A percentile compares a stretch with the other conserved stretches of the same genome.
These are phyloP conservation scores for Sparus aurata DNA, from an alignment of 2,797 vertebrate genomes.

Conservation along the genomic window DNA sequence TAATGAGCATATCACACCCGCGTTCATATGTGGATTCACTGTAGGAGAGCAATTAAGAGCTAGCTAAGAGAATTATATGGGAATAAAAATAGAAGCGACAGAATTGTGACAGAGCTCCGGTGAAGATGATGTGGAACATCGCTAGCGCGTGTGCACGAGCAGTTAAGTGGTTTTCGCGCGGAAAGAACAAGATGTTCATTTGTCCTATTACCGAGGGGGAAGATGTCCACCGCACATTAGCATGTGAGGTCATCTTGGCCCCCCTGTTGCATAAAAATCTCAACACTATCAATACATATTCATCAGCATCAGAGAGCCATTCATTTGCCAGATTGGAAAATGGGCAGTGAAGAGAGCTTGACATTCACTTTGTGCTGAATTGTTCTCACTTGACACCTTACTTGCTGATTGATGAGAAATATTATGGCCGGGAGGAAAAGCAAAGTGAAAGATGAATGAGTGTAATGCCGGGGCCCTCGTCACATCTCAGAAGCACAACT, in stretches of 20 bases:
- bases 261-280: conserved; percentile 51
- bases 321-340: conserved; percentile 84
- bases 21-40: conserved; percentile 14
- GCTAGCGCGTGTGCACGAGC: neutral
- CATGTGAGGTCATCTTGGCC: conserved; percentile 43
- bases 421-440: conserved; percentile 84
- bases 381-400: conserved; percentile 85
- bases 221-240: conserved; percentile 43
- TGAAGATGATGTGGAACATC: neutral
- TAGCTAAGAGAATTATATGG: conserved; percentile 1
- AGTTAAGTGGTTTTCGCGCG: neutral
- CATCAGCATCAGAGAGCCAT: conserved; percentile 88
- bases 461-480: conserved; percentile 79
- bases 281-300: conserved; percentile 83
- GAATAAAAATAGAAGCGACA: neutral
- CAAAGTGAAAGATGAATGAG: conserved; percentile 87
- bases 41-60: conserved; percentile 49
- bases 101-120: neutral
- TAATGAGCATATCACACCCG: conserved; percentile 63
- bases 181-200: conserved; percentile 35
- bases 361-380: conserved; percentile 83
- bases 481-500: conserved; percentile 84
- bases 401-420: conserved; percentile 90
- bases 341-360: conserved; percentile 79
- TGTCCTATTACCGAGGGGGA: conserved; percentile 7